Percentiles rank a stretch among this genome's conserved stretches.
Evolutionary conservation across 1,140 invertebrate genomes (phyloP).

Genomic region (Eriosoma lanigerum): DNA sequence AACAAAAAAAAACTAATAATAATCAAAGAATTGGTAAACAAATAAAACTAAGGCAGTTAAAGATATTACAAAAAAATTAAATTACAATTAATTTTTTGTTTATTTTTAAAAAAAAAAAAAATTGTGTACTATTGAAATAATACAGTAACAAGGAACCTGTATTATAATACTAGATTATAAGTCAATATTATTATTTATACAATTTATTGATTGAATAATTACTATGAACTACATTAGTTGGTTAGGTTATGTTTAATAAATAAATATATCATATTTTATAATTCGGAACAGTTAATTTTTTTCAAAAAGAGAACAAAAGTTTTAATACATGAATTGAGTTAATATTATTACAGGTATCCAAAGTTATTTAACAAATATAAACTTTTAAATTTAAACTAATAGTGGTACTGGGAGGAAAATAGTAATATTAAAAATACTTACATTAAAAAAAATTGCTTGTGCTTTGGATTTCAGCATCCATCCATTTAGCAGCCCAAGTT

Average conservation of each 20-base stretch:
- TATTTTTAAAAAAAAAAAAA: slow-evolving; percentile 5
- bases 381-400: slow-evolving; percentile 43
- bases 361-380: slow-evolving; percentile 20
- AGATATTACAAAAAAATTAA: slow-evolving; percentile 23
- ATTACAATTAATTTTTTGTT: slow-evolving; percentile 8
- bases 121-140: slow-evolving; percentile 21
- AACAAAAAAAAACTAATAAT: slow-evolving; percentile 34
- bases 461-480: slow-evolving; percentile 46
- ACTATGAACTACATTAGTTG: not conserved
- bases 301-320: not conserved
- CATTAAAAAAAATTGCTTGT: slow-evolving; percentile 41
- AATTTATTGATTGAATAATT: not conserved
- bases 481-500: slow-evolving; percentile 47
- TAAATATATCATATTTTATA: not conserved
- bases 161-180: not conserved
- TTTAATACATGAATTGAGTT: not conserved
- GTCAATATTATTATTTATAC: not conserved
- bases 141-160: slow-evolving; percentile 36
- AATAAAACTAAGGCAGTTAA: slow-evolving; percentile 40
- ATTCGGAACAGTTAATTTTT: slow-evolving; percentile 10
- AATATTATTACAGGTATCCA: not conserved
- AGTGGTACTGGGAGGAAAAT: not conserved
- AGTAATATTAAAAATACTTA: not conserved
- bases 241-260: not conserved
- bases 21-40: slow-evolving; percentile 40